phyloP scores from a whole-genome alignment of 2,797 vertebrate species.

The Clarias pachynema region DNA sequence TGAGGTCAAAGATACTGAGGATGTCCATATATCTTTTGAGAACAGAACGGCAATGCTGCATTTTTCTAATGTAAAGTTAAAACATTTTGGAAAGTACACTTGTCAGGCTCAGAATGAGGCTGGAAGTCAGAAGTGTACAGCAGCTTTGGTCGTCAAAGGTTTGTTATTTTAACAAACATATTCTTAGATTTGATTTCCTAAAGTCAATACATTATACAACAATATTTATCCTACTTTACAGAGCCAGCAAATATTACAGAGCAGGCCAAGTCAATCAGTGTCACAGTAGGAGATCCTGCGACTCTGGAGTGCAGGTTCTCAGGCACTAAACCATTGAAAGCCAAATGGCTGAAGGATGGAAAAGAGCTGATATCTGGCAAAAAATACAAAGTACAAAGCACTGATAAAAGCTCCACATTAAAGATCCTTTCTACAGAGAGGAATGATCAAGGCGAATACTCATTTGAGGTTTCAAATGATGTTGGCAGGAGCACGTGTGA shows the following conservation, averaged over 20 bases:
- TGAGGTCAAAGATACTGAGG: slow-evolving; percentile 88
- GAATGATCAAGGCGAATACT: slow-evolving; percentile 87
- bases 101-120: slow-evolving; percentile 96
- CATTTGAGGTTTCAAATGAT: slow-evolving; percentile 92
- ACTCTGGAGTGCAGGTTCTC: slow-evolving; percentile 93
- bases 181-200: neutral
- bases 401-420: slow-evolving; percentile 86
- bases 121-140: slow-evolving; percentile 91
- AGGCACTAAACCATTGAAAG: slow-evolving; percentile 89
- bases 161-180: slow-evolving; percentile 21
- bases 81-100: slow-evolving; percentile 91
- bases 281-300: slow-evolving; percentile 93
- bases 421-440: slow-evolving; percentile 90
- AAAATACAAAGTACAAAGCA: slow-evolving; percentile 89
- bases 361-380: slow-evolving; percentile 84
- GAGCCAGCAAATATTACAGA: slow-evolving; percentile 93
- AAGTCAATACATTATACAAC: neutral
- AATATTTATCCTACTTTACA: slow-evolving; percentile 72
- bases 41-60: slow-evolving; percentile 83
- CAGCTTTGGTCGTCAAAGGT: slow-evolving; percentile 93
- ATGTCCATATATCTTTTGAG: slow-evolving; percentile 87
- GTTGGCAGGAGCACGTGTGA: slow-evolving; percentile 88
- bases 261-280: slow-evolving; percentile 91
- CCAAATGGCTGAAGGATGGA: slow-evolving; percentile 87
- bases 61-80: slow-evolving; percentile 83